Evolutionary conservation across 2,113 vertebrate species (phyloP), one percentile per base, ranked within the genome.

Genomic region (Aegotheles bennettii): DNA sequence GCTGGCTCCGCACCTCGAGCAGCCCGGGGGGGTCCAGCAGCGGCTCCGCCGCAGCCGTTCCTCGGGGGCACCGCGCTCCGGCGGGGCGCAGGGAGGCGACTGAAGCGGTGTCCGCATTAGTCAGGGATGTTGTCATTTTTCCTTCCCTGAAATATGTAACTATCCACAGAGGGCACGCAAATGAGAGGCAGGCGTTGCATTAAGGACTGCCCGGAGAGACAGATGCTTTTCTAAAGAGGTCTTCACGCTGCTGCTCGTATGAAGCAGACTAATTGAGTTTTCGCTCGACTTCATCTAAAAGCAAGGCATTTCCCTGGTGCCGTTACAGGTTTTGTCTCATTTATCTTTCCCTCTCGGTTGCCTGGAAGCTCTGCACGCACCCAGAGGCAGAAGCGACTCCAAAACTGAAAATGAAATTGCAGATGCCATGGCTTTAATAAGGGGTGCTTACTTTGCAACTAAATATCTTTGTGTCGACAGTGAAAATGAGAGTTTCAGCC

Each of bases 361-460:
- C 73, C 56, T 91, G 35, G 60, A 86, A 89, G 84, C 56, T 88
- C 54, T 38, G 13, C 0, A 4, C 0, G 1, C 29, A 45, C 50
- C 43, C 43, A 48, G 69, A 86, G 77, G 65, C 80, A 81, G 91
- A 89, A 73, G 86, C 40, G 67, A 45, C 79, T 77, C 78, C 94
- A 87, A 91, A 95, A 89, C 60, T 81, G 94, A 93, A 85, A 87
- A 96, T 91, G 77, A 79, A 95, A 79, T 88, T 91, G 91, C 81
- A 91, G 89, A 86, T 92, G 61, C 53, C 17, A 2, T 73, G 67
- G 45, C 83, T 90, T 93, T 94, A 92, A 73, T 84, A 84, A 88
- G 59, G 36, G 87, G 36, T 43, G 23, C 70, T 92, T 84, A 75
- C 56, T 96, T 90, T 92, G 75, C 84, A 90, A 78, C 68, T 68